Evolutionary conservation across 2,113 vertebrate species (phyloP), one percentile per base, ranked within the genome.

Genomic region (Verasper variegatus): DNA sequence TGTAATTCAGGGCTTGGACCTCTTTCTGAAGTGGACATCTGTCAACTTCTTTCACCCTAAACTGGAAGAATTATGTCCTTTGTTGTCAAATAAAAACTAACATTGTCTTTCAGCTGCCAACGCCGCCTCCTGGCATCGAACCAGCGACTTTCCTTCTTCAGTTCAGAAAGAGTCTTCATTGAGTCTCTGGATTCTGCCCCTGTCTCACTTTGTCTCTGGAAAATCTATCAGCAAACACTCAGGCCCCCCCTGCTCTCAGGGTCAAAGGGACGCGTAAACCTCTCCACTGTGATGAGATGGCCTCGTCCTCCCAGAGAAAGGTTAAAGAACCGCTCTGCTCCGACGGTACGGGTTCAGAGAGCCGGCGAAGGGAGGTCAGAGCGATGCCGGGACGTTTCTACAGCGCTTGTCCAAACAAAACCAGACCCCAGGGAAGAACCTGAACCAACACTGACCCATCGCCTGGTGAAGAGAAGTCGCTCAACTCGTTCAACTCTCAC

Each of bases 261-360:
- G 56, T 72, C 56, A 63, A 35, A 61, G 14, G 57, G 61, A 11
- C 26, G 47, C 8, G 47, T 71, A 56, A 76, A 76, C 35, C 65
- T 66, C 61, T 74, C 27, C 14, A 9, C 14, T 0, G 9, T 13
- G 61, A 80, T 68, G 20, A 42, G 26, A 26, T 13, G 11, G 4
- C 27, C 15, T 17, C 11, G 37, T 23, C 18, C 65, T 45, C 59
- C 26, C 7, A 20, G 9, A 24, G 63, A 37, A 3, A 3, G 10
- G 42, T 13, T 14, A 61, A 65, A 35, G 35, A n/a, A 62, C 23
- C 59, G 10, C 40, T 42, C 10, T 42, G 45, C 45, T 49, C 45
- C 15, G 13, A 24, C 15, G 12, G 3, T 2, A 14, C 2, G 14
- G 5, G 26, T 12, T 51, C 37, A 52, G 20, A 20, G 27, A 14